phyloP scores from a whole-genome alignment of 2,113 vertebrate species.

The Myotis davidii region DNA sequence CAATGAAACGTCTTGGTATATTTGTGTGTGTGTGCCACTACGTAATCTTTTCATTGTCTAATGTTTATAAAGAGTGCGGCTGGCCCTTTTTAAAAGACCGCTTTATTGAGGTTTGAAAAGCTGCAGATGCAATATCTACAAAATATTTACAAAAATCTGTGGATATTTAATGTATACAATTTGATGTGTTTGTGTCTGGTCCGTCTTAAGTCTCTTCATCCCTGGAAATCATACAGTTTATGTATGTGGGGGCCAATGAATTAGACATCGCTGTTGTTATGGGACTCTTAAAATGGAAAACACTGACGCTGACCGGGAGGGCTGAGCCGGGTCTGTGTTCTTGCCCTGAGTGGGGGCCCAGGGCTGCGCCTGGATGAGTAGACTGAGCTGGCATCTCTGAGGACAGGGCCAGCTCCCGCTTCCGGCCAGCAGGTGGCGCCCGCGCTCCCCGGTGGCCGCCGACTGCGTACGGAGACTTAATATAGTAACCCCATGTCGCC shows the following conservation, averaged over 20 bases:
- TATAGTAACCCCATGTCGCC: conserved; percentile 54
- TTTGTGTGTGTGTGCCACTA: not conserved
- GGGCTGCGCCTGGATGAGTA: rapidly evolving
- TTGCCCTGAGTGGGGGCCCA: not conserved
- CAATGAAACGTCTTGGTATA: not conserved
- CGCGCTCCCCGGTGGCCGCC: not conserved
- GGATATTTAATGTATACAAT: not conserved
- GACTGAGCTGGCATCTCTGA: rapidly evolving
- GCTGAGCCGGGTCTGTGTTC: not conserved
- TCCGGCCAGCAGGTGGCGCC: conserved; percentile 40
- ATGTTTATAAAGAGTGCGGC: not conserved
- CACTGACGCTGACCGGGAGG: not conserved
- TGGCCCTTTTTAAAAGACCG: not conserved
- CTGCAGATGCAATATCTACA: not conserved
- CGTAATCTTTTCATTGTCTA: not conserved
- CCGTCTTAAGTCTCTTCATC: not conserved
- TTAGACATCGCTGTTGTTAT: not conserved
- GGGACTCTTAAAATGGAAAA: not conserved
- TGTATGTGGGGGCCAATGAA: not conserved
- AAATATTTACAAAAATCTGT: not conserved
- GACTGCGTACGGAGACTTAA: not conserved
- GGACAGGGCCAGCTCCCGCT: not conserved
- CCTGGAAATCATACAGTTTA: not conserved
- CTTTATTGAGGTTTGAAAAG: not conserved
- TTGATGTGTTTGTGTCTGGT: not conserved